Percentiles rank a stretch among this genome's conserved stretches.
These are phyloP conservation scores for Polyodon spathula DNA, from an alignment of 2,113 vertebrate species.

Conservation along the genomic window DNA sequence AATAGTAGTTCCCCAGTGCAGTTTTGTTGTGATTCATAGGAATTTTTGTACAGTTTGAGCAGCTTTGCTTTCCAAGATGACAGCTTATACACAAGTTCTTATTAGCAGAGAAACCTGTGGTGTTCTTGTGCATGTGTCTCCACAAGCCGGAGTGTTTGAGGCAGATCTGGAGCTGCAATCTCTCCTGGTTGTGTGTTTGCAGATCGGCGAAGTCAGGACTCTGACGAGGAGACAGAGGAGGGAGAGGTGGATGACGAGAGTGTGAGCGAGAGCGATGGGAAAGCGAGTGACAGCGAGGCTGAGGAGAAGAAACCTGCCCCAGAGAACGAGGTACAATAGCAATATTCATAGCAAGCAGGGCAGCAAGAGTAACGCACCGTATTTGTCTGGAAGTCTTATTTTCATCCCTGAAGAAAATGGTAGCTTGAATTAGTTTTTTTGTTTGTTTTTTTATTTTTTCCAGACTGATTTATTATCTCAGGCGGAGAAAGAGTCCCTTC, in stretches of 20 bases:
- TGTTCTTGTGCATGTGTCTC: not conserved
- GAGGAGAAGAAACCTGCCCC: not conserved
- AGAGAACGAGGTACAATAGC: slow-evolving; percentile 37
- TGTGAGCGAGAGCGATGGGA: slow-evolving; percentile 27
- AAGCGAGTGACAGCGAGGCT: slow-evolving; percentile 30
- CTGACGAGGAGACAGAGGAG: slow-evolving; percentile 72
- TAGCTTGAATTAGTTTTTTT: too few species aligned
- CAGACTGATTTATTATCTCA: slow-evolving; percentile 71
- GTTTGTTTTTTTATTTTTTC: slow-evolving; percentile 13
- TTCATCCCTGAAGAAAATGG: too few species aligned
- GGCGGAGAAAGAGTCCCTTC: slow-evolving; percentile 76
- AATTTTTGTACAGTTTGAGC: too few species aligned
- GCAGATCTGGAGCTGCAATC: not conserved
- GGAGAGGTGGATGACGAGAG: slow-evolving; percentile 65
- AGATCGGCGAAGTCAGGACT: slow-evolving; percentile 36
- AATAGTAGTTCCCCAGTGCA: too few species aligned
- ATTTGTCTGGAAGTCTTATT: too few species aligned
- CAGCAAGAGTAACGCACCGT: too few species aligned
- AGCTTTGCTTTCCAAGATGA: too few species aligned
- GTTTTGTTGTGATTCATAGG: too few species aligned
- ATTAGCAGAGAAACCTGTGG: too few species aligned
- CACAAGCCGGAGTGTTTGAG: too few species aligned
- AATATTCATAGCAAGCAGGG: not conserved
- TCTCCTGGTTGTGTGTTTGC: not conserved
- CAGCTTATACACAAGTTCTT: too few species aligned